These are phyloP conservation scores for Drosophila aldrichi DNA, from an alignment of 2,888 invertebrate genomes.

Conservation along the genomic window DNA sequence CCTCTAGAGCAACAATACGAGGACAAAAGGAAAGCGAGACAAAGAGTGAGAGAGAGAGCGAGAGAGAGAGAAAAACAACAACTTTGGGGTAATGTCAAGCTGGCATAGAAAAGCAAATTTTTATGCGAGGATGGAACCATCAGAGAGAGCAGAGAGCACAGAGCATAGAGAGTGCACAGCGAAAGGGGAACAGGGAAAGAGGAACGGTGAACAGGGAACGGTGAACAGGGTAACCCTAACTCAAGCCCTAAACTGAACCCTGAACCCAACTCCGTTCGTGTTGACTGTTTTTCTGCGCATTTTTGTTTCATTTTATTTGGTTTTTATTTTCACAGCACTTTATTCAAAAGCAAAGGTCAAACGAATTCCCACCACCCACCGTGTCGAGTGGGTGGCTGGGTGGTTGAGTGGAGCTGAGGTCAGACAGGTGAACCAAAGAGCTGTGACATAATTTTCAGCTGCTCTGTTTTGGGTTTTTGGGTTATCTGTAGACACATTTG, in stretches of 20 bases:
- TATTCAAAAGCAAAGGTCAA: constrained; percentile 62
- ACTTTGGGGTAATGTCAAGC: constrained; percentile 29
- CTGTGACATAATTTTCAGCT: constrained; percentile 61
- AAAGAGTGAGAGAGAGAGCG: constrained; percentile 1
- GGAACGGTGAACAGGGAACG: no score
- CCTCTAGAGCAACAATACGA: constrained; percentile 8
- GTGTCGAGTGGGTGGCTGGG: constrained; percentile 7
- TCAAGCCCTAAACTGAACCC: neutral
- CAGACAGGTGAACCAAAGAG: constrained; percentile 48
- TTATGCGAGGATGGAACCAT: constrained; percentile 6
- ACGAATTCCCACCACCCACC: constrained; percentile 31
- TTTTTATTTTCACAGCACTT: constrained; percentile 49
- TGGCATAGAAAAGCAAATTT: constrained; percentile 16
- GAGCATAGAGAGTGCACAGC: neutral
- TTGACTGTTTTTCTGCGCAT: constrained; percentile 35
- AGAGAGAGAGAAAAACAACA: constrained; percentile 22
- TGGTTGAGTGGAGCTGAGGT: constrained; percentile 15
- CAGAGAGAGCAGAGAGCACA: neutral
- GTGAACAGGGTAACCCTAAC: neutral
- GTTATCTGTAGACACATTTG: constrained; percentile 56
- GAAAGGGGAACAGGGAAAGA: no score
- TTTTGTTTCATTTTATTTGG: constrained; percentile 21
- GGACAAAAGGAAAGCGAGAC: constrained; percentile 13
- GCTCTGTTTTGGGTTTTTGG: constrained; percentile 29
- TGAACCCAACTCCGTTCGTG: constrained; percentile 30